Evolutionary conservation across 2,888 invertebrate genomes (phyloP).

Genomic region (Scrobipalpa atriplicella): DNA sequence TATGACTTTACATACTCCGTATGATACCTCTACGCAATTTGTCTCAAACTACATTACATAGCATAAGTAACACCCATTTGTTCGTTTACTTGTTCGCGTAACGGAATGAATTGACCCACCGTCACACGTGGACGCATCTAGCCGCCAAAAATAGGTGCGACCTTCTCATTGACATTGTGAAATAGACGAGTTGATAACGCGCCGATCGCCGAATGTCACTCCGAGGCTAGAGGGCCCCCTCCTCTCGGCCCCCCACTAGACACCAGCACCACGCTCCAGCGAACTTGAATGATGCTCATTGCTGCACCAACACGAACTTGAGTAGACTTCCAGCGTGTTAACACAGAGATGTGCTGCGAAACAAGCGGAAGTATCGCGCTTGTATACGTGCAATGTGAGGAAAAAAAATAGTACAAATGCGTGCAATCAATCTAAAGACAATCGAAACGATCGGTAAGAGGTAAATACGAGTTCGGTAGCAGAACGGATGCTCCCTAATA

Average conservation of each 20-base stretch:
- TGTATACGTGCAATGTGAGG: background rate
- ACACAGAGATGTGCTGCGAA: constrained; percentile 40
- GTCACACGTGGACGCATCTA: constrained; percentile 63
- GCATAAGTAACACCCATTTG: background rate
- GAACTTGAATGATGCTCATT: constrained; percentile 57
- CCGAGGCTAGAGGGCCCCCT: constrained; percentile 75
- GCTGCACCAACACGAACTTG: constrained; percentile 49
- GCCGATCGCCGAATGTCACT: constrained; percentile 78
- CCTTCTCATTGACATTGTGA: constrained; percentile 84
- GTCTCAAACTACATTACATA: constrained; percentile 24
- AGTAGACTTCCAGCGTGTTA: constrained; percentile 33
- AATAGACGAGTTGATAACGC: constrained; percentile 80
- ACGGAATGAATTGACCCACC: constrained; percentile 27
- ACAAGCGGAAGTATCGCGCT: constrained; percentile 30
- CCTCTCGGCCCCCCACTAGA: constrained; percentile 58
- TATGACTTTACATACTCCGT: constrained; percentile 49
- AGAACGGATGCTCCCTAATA: constrained; percentile 37
- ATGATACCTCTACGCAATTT: constrained; percentile 42
- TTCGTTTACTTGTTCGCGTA: background rate
- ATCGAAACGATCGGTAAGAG: constrained; percentile 51
- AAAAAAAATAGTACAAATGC: constrained; percentile 33
- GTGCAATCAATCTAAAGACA: constrained; percentile 60
- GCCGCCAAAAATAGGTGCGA: constrained; percentile 75
- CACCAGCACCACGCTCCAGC: constrained; percentile 50
- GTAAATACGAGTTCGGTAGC: constrained; percentile 45